Conservation (phyloP, 23 tunicate species). For the Ascidia mentula region DNA sequence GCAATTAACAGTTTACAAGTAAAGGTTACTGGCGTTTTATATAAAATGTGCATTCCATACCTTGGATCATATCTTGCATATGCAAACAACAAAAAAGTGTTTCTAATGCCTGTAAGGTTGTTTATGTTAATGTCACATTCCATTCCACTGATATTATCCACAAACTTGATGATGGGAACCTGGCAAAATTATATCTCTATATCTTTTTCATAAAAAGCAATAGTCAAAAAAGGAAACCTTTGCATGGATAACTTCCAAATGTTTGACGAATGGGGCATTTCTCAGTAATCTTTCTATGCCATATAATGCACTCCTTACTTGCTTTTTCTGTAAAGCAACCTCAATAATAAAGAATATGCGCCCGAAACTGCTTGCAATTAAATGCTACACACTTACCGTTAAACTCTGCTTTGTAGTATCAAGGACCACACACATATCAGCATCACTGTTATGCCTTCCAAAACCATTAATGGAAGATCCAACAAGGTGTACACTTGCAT, state of each 20-base stretch:
- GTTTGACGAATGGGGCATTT: conserved; percentile 45
- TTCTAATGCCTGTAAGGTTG: conserved; percentile 69
- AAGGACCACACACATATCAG: conserved; percentile 67
- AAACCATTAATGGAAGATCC: conserved; percentile 84
- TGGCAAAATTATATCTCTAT: background rate
- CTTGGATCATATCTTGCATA: conserved; percentile 71
- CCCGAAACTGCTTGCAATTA: background rate
- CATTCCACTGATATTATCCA: conserved; percentile 34
- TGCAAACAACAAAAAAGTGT: conserved; percentile 59
- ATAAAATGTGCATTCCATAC: no score
- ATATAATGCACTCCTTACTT: background rate
- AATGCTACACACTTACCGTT: background rate
- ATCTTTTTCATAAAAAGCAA: no score
- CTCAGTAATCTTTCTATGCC: conserved; percentile 10
- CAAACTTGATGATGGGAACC: conserved; percentile 80
- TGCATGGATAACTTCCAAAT: conserved; percentile 63
- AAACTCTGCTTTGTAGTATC: conserved; percentile 31
- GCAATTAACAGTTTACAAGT: no score
- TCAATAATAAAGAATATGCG: background rate
- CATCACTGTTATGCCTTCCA: conserved; percentile 65
- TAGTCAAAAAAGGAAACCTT: no score
- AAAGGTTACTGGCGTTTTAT: no score
- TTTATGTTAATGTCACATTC: conserved; percentile 75
- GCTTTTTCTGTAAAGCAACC: background rate
- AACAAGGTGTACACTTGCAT: conserved; percentile 37